Evolutionary conservation across 2,113 vertebrate genomes (phyloP).

Genomic region (Tinamus guttatus): DNA sequence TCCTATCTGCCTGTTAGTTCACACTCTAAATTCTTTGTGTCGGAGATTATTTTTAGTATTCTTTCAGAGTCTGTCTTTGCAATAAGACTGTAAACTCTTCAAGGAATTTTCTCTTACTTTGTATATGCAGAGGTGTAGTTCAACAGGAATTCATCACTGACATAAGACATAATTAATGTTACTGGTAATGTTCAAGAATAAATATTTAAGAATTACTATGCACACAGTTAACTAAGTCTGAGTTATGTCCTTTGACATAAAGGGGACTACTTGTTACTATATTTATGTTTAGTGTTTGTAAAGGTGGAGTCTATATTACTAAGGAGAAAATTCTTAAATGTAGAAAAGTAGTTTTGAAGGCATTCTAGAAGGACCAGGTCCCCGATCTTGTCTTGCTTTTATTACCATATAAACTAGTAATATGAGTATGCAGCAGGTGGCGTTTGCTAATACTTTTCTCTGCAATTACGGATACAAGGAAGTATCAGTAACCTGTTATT

Average conservation of each 20-base stretch:
- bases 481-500: not conserved
- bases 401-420: not conserved
- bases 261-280: not conserved
- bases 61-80: not conserved
- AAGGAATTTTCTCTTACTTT: not conserved
- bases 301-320: not conserved
- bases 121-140: not conserved
- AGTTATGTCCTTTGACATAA: conserved; percentile 1
- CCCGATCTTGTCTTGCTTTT: not conserved
- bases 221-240: not conserved
- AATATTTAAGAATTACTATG: not conserved
- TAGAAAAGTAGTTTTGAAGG: not conserved
- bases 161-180: conserved; percentile 18
- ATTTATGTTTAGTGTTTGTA: not conserved
- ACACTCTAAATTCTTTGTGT: not conserved
- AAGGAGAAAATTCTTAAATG: not conserved
- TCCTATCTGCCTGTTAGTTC: not conserved
- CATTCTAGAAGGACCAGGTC: not conserved
- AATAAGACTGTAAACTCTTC: not conserved
- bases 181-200: not conserved
- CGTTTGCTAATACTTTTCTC: not conserved
- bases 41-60: not conserved
- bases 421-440: conserved; percentile 15
- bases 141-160: not conserved
- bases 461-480: not conserved